Percentiles rank a stretch among this genome's conserved stretches.
Evolutionary conservation across 2,888 invertebrate genomes (phyloP).

Genomic region (Automeris io): DNA sequence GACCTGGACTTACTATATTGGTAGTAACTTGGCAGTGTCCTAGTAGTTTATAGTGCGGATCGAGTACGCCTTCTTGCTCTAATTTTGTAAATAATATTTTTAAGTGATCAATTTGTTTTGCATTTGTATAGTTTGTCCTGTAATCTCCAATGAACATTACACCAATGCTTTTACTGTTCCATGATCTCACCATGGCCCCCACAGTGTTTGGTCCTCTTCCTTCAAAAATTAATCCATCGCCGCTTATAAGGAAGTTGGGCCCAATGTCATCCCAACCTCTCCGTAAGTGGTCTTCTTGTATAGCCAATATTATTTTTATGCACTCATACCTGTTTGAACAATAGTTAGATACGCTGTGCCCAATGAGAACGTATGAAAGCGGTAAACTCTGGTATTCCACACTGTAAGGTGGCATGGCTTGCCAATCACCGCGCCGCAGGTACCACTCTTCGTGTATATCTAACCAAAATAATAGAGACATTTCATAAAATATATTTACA

Average conservation of each 20-base stretch:
- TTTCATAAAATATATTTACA: slow-evolving; percentile 4
- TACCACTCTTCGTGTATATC: slow-evolving; percentile 60
- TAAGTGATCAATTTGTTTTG: slow-evolving; percentile 42
- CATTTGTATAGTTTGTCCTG: slow-evolving; percentile 21
- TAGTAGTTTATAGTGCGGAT: slow-evolving; percentile 34
- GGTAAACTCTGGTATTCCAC: slow-evolving; percentile 39
- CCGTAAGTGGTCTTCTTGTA: slow-evolving; percentile 42
- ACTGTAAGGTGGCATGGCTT: slow-evolving; percentile 44
- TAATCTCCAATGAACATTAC: slow-evolving; percentile 62
- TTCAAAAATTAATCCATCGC: slow-evolving; percentile 53
- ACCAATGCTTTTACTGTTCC: slow-evolving; percentile 42
- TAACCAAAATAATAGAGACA: slow-evolving; percentile 30
- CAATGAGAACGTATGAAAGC: slow-evolving; percentile 42
- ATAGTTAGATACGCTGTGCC: slow-evolving; percentile 41
- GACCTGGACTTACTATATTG: slow-evolving; percentile 38
- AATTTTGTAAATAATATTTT: slow-evolving; percentile 37
- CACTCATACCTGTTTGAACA: slow-evolving; percentile 41
- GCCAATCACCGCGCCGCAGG: slow-evolving; percentile 59
- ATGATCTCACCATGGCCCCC: slow-evolving; percentile 41
- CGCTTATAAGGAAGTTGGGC: slow-evolving; percentile 55
- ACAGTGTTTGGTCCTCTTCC: slow-evolving; percentile 54
- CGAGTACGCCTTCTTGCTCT: slow-evolving; percentile 32
- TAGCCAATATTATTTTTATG: slow-evolving; percentile 34
- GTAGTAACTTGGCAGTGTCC: slow-evolving; percentile 50
- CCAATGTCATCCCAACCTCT: slow-evolving; percentile 47